Base-by-base conservation (phyloP, 2,113 vertebrate species). In the Sterrhoptilus dennistouni region DNA sequence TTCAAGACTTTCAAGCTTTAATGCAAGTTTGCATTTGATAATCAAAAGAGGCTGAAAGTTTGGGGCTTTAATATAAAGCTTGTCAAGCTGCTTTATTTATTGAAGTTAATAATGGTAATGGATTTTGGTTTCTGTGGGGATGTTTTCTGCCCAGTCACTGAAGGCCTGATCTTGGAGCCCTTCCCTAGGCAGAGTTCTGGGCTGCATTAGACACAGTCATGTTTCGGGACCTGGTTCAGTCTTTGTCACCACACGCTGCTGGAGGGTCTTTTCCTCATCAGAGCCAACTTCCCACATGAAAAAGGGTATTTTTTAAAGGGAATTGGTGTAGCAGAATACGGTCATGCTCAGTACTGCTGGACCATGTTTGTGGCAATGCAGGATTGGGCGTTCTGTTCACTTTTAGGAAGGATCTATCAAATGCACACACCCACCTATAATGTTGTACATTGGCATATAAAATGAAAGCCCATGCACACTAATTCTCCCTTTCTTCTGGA, bases 91-190 rank as follows among this genome's bases (percentile, higher is more conserved):
- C 27, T 59, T 63, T 54, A 54, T 61, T 16, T 54, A 54, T 69
- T 16, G 0, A 71, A 35, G 42, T 45, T 49, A 33, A 44, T 14
- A 11, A 28, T 2, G 61, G 25, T 2, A 27, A 38, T 2, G 13
- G 25, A 24, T 75, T 76, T 79, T 28, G 78, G 57, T 27, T 90
- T 49, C 53, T 65, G 44, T n/a, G n/a, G 42, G 65, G 45, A 25
- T 6, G 2, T 22, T 14, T 53, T 69, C 20, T 11, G 38, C 23
- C 5, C 47, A 33, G 38, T n/a, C 29, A 2, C 38, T 0, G 2
- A 90, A 76, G 38, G 33, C 28, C 63, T 18, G 66, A 86, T 63
- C 54, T 52, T 68, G 52, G 22, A 82, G 38, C 49, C 24, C 31
- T 42, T 42, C 33, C 27, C 27, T 2, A 3, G 23, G 78, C 35